A percentile compares a stretch with the other conserved stretches of the same genome.
Conservation (phyloP, 2,113 vertebrate species). For the Edolisoma coerulescens region DNA sequence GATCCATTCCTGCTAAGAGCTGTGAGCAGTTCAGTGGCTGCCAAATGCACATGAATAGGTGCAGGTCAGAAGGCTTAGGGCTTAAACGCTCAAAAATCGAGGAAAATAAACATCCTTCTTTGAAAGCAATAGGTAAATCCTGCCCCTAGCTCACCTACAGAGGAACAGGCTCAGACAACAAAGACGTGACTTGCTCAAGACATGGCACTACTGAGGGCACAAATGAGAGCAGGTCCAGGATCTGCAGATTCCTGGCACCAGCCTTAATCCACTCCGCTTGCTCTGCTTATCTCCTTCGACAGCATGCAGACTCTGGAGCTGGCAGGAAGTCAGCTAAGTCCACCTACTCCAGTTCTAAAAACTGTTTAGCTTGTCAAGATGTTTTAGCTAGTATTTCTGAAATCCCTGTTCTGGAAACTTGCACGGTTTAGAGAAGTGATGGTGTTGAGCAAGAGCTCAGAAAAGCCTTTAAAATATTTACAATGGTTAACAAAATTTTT, state of each 20-base stretch:
- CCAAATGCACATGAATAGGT: background rate
- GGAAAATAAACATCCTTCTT: background rate
- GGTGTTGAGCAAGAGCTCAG: background rate
- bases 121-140: background rate
- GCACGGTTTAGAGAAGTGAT: background rate
- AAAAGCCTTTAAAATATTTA: background rate
- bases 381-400: conserved; percentile 8
- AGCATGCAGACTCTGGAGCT: background rate
- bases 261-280: background rate
- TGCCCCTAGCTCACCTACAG: background rate
- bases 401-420: background rate
- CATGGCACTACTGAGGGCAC: background rate
- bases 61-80: background rate
- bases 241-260: background rate
- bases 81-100: background rate
- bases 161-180: background rate
- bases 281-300: background rate
- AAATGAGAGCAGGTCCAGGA: background rate
- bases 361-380: conserved; percentile 11
- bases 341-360: conserved; percentile 21
- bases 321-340: conserved; percentile 2
- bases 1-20: background rate
- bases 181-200: background rate
- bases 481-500: background rate
- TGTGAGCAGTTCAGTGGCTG: background rate